Evolutionary conservation across 2,888 invertebrate species (phyloP), one percentile per base, ranked within the genome.

Genomic region (Norana najaformis): DNA sequence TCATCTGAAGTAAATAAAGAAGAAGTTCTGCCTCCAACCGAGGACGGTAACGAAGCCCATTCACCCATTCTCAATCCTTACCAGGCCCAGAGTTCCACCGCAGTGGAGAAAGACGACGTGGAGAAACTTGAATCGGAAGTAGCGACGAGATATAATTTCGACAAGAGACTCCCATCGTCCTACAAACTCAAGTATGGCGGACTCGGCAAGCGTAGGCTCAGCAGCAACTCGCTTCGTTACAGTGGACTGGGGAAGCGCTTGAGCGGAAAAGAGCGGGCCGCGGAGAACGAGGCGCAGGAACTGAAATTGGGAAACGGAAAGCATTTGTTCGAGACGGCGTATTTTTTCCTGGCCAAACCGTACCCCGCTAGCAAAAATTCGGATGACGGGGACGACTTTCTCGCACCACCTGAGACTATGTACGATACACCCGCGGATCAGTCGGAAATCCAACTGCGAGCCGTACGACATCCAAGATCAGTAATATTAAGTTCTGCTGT

Each of bases 121-220:
- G 69, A n/a, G 6, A n/a, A 69, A 8, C 30, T 0, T n/a, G 69
- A 13, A n/a, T n/a, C n/a, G 69, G 8, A n/a, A 11, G 69, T 8
- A 69, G 69, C 69, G 11, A 69, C 69, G 11, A 69, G 69, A 69
- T 69, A n/a, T 69, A n/a, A 37, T 23, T 8, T 85, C 35, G 85
- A 85, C 85, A 85, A 85, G 85, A 85, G 85, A 14, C 35, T 30
- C 18, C 35, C 85, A 35, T 85, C 85, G 35, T 85, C 85, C 36
- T 85, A 85, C 85, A 85, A 85, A 37, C 85, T 85, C 36, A 85
- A 85, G 37, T 85, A 85, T 37, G 85, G 85, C 18, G 85, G 85
- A 36, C 85, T 85, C 34, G 85, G 85, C 6, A 85, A 85, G 35
- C 85, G 85, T 37, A 85, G 35, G 23, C 85, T 35, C 85, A 37